Evolutionary conservation across 2,797 vertebrate genomes (phyloP).

Genomic region (Ctenosaura bakeri): DNA sequence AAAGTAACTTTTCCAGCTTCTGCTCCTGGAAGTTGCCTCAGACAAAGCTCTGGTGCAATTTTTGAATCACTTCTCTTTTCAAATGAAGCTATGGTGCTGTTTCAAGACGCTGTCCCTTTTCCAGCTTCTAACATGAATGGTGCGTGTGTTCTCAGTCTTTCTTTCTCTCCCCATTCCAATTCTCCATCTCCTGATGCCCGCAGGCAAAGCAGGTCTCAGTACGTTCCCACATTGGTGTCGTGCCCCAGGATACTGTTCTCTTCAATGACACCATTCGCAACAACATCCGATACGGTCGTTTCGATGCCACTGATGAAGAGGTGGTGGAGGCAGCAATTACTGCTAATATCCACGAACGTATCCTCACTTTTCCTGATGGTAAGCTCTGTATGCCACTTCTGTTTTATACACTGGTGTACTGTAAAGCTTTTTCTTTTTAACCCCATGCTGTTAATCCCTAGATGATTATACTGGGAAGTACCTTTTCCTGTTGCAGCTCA

Average conservation of each 20-base stretch:
- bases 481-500: background rate
- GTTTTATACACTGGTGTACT: background rate
- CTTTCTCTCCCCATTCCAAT: background rate
- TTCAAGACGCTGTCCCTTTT: background rate
- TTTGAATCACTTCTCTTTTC: background rate
- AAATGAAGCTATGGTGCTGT: background rate
- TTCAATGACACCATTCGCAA: constrained; percentile 94
- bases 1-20: too few relatives aligned
- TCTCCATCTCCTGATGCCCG: background rate
- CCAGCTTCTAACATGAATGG: background rate
- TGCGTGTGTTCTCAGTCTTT: background rate
- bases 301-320: constrained; percentile 87
- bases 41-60: background rate
- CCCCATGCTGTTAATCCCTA: too few relatives aligned
- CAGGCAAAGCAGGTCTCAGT: constrained; percentile 92
- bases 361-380: constrained; percentile 92
- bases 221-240: constrained; percentile 93
- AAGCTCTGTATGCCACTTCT: constrained; percentile 32
- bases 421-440: background rate
- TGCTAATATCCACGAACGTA: constrained; percentile 93
- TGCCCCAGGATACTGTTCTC: constrained; percentile 96
- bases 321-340: constrained; percentile 92
- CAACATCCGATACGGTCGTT: constrained; percentile 93
- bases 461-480: background rate
- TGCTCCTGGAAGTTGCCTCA: too few relatives aligned